A percentile compares a stretch with the other conserved stretches of the same genome.
These are phyloP conservation scores for Marisa cornuarietis DNA, from an alignment of 1,140 invertebrate species.

Conservation along the genomic window DNA sequence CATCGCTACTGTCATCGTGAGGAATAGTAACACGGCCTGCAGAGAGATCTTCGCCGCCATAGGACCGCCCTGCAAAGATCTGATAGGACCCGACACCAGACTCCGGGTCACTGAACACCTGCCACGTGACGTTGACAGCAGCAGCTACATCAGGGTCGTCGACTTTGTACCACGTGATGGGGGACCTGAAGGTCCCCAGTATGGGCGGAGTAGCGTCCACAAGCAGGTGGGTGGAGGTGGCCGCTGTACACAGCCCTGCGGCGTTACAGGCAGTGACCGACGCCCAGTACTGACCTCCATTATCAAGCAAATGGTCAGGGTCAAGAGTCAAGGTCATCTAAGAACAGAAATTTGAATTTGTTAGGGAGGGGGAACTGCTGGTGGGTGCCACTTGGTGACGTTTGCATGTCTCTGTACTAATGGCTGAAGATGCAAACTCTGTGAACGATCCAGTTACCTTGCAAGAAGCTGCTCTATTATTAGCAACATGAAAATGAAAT, in stretches of 20 bases:
- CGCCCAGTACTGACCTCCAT: conserved; percentile 39
- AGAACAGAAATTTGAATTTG: too few relatives aligned
- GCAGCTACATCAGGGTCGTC: neutral
- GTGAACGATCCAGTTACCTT: too few relatives aligned
- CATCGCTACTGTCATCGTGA: conserved; percentile 3
- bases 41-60: conserved; percentile 34
- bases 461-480: too few relatives aligned
- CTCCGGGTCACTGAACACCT: conserved; percentile 42
- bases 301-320: conserved; percentile 15
- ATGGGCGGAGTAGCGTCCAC: conserved; percentile 44
- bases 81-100: conserved; percentile 34
- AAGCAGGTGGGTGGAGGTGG: conserved; percentile 22
- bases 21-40: conserved; percentile 10
- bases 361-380: too few relatives aligned
- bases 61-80: conserved; percentile 32
- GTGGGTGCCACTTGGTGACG: too few relatives aligned
- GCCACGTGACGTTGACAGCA: conserved; percentile 29
- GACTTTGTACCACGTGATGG: conserved; percentile 24
- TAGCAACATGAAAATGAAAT: too few relatives aligned
- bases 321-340: conserved; percentile 5
- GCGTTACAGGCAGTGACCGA: conserved; percentile 45
- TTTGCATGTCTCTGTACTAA: too few relatives aligned
- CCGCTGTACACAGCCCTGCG: conserved; percentile 39
- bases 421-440: neutral
- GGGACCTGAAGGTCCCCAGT: conserved; percentile 36